phyloP scores from a whole-genome alignment of 2,797 vertebrate genomes.

The Microhierax caerulescens region DNA sequence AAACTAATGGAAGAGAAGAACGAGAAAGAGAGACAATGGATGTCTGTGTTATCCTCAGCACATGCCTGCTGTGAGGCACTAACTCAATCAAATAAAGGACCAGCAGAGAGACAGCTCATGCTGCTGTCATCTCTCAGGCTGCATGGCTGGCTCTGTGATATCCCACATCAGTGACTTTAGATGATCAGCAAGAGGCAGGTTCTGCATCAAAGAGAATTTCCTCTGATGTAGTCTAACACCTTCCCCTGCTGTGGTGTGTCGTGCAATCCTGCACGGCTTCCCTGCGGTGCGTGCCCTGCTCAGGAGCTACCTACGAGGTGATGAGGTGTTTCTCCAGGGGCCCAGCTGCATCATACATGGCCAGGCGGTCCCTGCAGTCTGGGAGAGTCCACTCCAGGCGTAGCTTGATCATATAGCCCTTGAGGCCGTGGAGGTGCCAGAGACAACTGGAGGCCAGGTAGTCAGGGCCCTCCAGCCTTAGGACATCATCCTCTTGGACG shows the following conservation, averaged over 20 bases:
- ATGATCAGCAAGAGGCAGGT: background rate
- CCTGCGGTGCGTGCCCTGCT: rapidly evolving
- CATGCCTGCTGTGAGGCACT: background rate
- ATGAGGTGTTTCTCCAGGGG: slow-evolving; percentile 84
- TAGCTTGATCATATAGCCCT: slow-evolving; percentile 84
- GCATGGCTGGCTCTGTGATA: background rate
- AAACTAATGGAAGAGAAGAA: background rate
- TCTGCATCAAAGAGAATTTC: slow-evolving; percentile 30
- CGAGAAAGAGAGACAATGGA: background rate
- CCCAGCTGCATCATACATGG: slow-evolving; percentile 82
- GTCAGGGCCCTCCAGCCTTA: slow-evolving; percentile 82
- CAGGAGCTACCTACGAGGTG: slow-evolving; percentile 85
- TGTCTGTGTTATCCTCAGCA: background rate
- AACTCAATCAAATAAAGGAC: background rate
- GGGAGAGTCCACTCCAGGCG: slow-evolving; percentile 86
- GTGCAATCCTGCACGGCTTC: background rate
- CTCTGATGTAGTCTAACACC: slow-evolving; percentile 8
- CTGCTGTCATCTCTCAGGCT: background rate
- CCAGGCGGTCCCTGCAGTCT: slow-evolving; percentile 88
- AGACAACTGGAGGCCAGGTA: slow-evolving; percentile 83
- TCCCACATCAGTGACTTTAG: slow-evolving; percentile 9
- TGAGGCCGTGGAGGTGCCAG: slow-evolving; percentile 87
- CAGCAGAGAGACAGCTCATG: background rate
- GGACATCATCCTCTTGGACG: slow-evolving; percentile 64
- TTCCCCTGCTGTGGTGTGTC: background rate